Base-by-base conservation (phyloP, 2,113 vertebrate species). In the Phrynosoma blainvillii region DNA sequence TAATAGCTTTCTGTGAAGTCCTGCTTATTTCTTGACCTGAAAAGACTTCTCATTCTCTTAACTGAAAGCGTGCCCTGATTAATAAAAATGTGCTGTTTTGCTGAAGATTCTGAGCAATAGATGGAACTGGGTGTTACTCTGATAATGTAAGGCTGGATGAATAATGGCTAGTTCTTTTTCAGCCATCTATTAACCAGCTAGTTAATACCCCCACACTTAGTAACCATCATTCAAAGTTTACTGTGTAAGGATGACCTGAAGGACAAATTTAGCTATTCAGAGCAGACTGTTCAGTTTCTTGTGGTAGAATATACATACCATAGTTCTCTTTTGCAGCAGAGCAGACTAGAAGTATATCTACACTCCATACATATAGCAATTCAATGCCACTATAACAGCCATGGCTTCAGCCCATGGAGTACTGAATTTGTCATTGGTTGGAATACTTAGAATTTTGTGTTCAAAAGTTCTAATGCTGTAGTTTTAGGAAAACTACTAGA, bases 1-100 rank as follows among this genome's bases (percentile, higher is more conserved):
- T 86, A 89, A 83, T 89, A 65, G 75, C 65, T 68, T n/a, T 90
- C 74, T 78, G 0, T 78, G 8, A 92, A 88, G n/a, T 80, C 42
- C 74, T 88, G 20, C 1, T 84, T 91, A n/a, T 84, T 75, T 59
- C 74, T 86, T 30, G 84, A 40, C 79, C 90, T 89, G 68, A 52
- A 0, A 56, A 13, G 66, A 87, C 7, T 54, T 92, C 54, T 47
- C 70, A 71, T 88, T 89, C 79, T 82, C 79, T 89, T 84, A 85
- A 47, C 73, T 77, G 79, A 52, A 68, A 90, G 18, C 8, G 18
- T 36, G 25, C 27, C 87, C 10, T 89, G 88, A 89, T 89, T 86
- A 78, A 77, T 83, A 89, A 89, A 82, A 81, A 82, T 36, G 30
- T 84, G 76, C 66, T 21, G 36, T 40, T 20, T 76, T 89, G 82